Base-by-base conservation (phyloP, 2,797 vertebrate genomes). In the Tarsius wallacei region DNA sequence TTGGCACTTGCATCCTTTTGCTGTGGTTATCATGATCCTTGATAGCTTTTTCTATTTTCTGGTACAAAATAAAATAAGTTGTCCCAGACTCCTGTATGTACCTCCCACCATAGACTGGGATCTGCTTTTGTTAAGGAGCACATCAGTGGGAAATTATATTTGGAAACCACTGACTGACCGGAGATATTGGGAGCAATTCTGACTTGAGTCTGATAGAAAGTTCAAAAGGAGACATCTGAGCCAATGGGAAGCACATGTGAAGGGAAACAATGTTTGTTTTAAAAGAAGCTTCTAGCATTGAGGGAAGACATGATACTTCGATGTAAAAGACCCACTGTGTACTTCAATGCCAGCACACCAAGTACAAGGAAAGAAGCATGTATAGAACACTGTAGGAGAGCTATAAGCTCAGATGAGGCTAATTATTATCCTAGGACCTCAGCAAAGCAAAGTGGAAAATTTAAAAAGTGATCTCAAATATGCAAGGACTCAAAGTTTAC, bases 351-450 rank as follows among this genome's bases (percentile, higher is more conserved):
- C 9, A 76, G 36, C 31, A 10, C 4, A 47, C 10, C 19, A 71
- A 47, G 2, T 57, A 13, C 19, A 77, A 78, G 8, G 22, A 42
- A 51, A 49, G 36, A 1, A 31, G 4, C 2, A 12, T 24, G 15
- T 57, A 8, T 57, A 57, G 53, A 21, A 8, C 7, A 24, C 15
- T 57, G 36, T 8, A 61, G 13, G 28, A n/a, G 42, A 36, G 9
- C 24, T 66, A 1, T n/a, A 66, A 82, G 26, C 81, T 93, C 76
- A 10, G 9, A 22, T 16, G 36, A 89, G 87, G 42, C 15, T 71
- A 47, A 76, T 71, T 83, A 42, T 57, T 61, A 66, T 78, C n/a
- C n/a, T 86, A 28, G 92, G 61, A 87, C 63, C 15, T 82, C 93
- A 80, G 13, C 28, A 90, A 77, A 83, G 5, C 21, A 51, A 85